Conservation (phyloP, 1,140 invertebrate species). For the Saccostrea glomerata region DNA sequence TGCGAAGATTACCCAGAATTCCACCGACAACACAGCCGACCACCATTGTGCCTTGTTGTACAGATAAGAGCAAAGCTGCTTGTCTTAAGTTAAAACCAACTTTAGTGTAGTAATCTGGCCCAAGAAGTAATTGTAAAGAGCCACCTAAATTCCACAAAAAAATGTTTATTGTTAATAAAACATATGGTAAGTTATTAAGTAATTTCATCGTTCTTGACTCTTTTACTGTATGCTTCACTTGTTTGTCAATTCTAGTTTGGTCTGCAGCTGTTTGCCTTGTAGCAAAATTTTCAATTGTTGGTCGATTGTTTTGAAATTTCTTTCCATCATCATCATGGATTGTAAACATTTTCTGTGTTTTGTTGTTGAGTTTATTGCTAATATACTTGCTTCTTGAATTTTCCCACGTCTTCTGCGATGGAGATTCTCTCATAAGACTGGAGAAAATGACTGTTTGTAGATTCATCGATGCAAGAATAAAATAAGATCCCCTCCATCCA, state of each 20-base stretch:
- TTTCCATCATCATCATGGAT: background rate
- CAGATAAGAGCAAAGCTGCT: conserved; percentile 60
- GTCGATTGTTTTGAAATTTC: background rate
- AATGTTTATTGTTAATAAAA: conserved; percentile 70
- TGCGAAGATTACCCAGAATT: conserved; percentile 65
- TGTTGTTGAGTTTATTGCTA: background rate
- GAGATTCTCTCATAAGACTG: conserved; percentile 58
- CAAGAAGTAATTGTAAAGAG: conserved; percentile 62
- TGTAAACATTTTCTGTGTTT: background rate
- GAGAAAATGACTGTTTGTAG: conserved; percentile 79
- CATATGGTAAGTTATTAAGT: conserved; percentile 61
- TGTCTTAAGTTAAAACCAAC: conserved; percentile 60
- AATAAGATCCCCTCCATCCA: conserved; percentile 88
- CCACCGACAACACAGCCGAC: conserved; percentile 68
- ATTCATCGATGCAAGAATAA: conserved; percentile 94
- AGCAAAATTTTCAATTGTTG: background rate
- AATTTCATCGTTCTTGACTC: background rate
- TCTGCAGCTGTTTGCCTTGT: background rate
- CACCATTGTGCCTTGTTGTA: conserved; percentile 62
- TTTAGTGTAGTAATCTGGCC: conserved; percentile 64
- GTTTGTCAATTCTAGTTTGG: background rate
- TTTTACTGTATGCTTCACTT: background rate
- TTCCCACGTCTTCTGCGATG: background rate
- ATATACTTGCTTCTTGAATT: background rate
- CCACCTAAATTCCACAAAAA: conserved; percentile 72